Conservation (phyloP, 2,113 vertebrate genomes). For the Coptodon bakossiorum region DNA sequence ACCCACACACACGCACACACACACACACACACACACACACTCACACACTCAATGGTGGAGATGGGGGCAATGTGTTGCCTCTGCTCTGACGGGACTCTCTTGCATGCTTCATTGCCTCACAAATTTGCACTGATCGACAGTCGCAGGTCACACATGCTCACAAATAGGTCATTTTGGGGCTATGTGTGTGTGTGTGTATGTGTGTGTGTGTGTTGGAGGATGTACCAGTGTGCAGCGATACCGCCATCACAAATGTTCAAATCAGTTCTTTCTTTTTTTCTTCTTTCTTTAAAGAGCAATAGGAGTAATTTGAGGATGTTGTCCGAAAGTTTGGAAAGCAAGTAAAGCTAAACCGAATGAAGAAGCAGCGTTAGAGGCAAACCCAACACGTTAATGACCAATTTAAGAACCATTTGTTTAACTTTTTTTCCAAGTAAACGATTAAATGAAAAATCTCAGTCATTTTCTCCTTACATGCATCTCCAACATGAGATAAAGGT, state of each 20-base stretch:
- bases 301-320: neutral
- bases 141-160: conserved; percentile 61
- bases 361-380: neutral
- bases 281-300: neutral
- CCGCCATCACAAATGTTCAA: neutral
- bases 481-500: neutral
- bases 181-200: neutral
- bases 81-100: conserved; percentile 51
- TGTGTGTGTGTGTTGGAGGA: neutral
- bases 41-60: neutral
- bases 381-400: neutral
- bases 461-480: neutral
- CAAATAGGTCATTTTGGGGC: conserved; percentile 60
- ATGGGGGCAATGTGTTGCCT: conserved; percentile 35
- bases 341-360: neutral
- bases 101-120: conserved; percentile 59
- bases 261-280: neutral
- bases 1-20: neutral
- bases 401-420: neutral
- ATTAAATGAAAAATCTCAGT: neutral
- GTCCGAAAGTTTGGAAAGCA: neutral
- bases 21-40: neutral
- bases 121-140: conserved; percentile 63
- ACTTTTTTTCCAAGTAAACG: neutral
- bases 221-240: neutral